These are phyloP conservation scores for Platycheirus albimanus DNA, from an alignment of 2,888 invertebrate species.

Conservation along the genomic window DNA sequence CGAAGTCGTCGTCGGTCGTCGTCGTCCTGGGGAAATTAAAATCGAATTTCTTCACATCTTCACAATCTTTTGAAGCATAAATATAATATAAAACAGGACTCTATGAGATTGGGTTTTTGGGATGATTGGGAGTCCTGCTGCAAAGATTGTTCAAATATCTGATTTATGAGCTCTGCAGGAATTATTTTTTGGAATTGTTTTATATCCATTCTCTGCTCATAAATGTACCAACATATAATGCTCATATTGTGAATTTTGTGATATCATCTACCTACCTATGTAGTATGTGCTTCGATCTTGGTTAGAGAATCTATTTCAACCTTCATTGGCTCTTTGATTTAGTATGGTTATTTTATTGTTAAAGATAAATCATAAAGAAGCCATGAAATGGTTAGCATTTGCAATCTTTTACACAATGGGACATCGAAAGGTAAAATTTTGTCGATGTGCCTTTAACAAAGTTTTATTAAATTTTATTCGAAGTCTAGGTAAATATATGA, in stretches of 20 bases:
- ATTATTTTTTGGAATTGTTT: conserved; percentile 40
- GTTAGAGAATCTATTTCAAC: conserved; percentile 25
- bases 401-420: not conserved
- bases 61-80: conserved; percentile 10
- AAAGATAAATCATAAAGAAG: conserved; percentile 23
- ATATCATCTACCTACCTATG: too few species aligned
- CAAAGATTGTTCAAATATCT: conserved; percentile 39
- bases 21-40: conserved; percentile 59
- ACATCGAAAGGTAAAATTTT: not conserved
- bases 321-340: conserved; percentile 8
- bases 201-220: conserved; percentile 31
- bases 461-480: not conserved
- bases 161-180: conserved; percentile 52
- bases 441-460: not conserved
- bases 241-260: too few species aligned
- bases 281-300: not conserved
- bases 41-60: conserved; percentile 52
- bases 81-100: not conserved
- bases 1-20: conserved; percentile 21
- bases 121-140: conserved; percentile 12
- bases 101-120: not conserved
- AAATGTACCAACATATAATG: not conserved
- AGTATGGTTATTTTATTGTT: conserved; percentile 21
- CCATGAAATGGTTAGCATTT: conserved; percentile 18
- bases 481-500: too few species aligned